A percentile compares a stretch with the other conserved stretches of the same genome.
Conservation (phyloP, 2,113 vertebrate genomes). For the Seriola aureovittata region DNA sequence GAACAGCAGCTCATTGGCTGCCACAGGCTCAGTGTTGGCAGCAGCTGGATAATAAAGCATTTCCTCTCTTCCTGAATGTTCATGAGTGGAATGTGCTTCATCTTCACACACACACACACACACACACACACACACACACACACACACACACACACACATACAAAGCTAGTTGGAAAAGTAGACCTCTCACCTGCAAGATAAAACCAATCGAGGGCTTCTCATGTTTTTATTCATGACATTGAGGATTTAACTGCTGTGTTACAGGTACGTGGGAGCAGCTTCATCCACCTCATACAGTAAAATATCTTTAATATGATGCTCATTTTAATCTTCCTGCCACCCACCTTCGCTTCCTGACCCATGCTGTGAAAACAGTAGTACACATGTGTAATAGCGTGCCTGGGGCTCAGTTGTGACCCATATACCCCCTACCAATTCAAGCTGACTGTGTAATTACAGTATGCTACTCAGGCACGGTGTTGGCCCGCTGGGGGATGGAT, state of each 20-base stretch:
- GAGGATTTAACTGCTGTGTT: constrained; percentile 51
- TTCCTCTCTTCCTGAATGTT: background rate
- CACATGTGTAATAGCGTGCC: constrained; percentile 53
- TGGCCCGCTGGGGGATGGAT: constrained; percentile 58
- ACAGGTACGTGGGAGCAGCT: constrained; percentile 9
- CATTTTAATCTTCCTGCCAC: constrained; percentile 39
- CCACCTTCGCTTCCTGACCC: constrained; percentile 60
- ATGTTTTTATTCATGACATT: constrained; percentile 58
- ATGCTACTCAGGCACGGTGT: constrained; percentile 57
- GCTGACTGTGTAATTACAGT: constrained; percentile 78
- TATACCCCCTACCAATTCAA: constrained; percentile 71
- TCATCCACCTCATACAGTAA: constrained; percentile 33
- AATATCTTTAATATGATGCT: constrained; percentile 46
- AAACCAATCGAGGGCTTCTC: constrained; percentile 31
- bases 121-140: background rate
- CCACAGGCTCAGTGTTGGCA: background rate
- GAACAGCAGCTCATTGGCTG: background rate
- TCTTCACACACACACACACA: constrained; percentile 3
- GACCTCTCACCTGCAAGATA: constrained; percentile 17
- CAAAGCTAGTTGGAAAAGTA: constrained; percentile 1
- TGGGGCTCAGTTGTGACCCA: constrained; percentile 64
- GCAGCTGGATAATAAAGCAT: constrained; percentile 16
- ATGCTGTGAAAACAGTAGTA: constrained; percentile 51
- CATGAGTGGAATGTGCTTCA: constrained; percentile 28
- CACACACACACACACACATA: background rate